These are phyloP conservation scores for Sceliomorpha sp. DNA, from an alignment of 2,888 invertebrate species.

Conservation along the genomic window DNA sequence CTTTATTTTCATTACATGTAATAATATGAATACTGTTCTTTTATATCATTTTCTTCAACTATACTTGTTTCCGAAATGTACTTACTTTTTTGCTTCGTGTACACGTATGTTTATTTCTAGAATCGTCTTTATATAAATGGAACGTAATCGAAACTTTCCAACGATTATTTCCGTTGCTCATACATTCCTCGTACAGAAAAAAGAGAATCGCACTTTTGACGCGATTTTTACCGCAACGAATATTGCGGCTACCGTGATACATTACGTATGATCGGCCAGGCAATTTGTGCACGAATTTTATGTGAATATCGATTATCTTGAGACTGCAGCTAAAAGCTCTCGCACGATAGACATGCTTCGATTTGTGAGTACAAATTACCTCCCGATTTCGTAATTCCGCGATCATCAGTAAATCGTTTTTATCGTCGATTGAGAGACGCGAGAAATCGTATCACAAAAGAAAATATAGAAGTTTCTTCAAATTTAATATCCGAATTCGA, in stretches of 20 bases:
- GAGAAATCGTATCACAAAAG: too few species aligned
- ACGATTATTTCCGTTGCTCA: background rate
- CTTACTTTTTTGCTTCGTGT: too few species aligned
- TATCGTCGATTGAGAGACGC: too few species aligned
- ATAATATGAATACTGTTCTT: too few species aligned
- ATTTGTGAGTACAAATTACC: background rate
- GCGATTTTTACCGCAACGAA: slow-evolving; percentile 25
- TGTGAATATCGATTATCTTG: background rate
- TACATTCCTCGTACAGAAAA: background rate
- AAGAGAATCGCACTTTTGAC: slow-evolving; percentile 11
- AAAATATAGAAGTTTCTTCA: too few species aligned
- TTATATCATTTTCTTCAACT: too few species aligned
- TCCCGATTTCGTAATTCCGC: background rate
- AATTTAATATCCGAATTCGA: too few species aligned
- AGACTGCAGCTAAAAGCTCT: background rate
- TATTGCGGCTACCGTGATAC: slow-evolving; percentile 21
- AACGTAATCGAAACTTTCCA: slow-evolving; percentile 1
- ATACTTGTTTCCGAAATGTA: too few species aligned
- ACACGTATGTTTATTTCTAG: too few species aligned
- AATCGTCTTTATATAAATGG: background rate
- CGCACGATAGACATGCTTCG: background rate
- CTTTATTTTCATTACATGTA: too few species aligned
- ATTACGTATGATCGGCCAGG: background rate
- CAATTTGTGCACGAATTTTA: slow-evolving; percentile 2
- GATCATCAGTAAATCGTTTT: background rate